Base-by-base conservation (phyloP, 1,140 invertebrate species). In the Saccostrea echinata region DNA sequence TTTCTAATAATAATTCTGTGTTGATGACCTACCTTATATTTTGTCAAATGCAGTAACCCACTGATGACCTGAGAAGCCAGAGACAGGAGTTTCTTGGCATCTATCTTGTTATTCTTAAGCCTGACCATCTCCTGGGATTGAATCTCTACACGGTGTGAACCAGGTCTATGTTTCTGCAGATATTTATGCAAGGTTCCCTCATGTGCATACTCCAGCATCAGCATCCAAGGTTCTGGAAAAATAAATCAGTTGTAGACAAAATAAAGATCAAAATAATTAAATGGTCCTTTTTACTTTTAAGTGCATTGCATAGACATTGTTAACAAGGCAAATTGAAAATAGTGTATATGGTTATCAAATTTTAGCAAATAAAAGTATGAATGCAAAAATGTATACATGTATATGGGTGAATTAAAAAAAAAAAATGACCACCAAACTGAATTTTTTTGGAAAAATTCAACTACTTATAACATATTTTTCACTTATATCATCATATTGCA, bases 101-200 rank as follows among this genome's bases (percentile, higher is more conserved):
- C 90, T 21, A 93, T 88, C 84, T 81, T 92, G 90, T 86, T 89
- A 68, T 90, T 92, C 68, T 88, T 90, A 61, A 92, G 90, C 68
- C 89, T 87, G 13, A 92, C 92, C 13, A 87, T 82, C 24, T 85
- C 68, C 55, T 90, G 84, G 30, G 86, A 84, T 8, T 33, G 85
- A 16, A 91, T 92, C 21, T 92, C 89, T 57, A 92, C 90, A 81
- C 90, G 89, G 84, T 91, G 92, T 53, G 89, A 86, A 11, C 91
- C 92, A 16, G 91, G 92, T 24, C 92, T 88, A 84, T 91, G 88
- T 52, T 88, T 84, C 86, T 91, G 91, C n/a, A 93, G 88, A 84
- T 91, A 93, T n/a, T 91, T 86, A n/a, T 86, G 87, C 13, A 93
- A 82, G n/a, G 91, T 91, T 2, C 92, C 92, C 84, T 93, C 92